Evolutionary conservation across 2,113 vertebrate species (phyloP).

Genomic region (Dryoscopus gambensis): DNA sequence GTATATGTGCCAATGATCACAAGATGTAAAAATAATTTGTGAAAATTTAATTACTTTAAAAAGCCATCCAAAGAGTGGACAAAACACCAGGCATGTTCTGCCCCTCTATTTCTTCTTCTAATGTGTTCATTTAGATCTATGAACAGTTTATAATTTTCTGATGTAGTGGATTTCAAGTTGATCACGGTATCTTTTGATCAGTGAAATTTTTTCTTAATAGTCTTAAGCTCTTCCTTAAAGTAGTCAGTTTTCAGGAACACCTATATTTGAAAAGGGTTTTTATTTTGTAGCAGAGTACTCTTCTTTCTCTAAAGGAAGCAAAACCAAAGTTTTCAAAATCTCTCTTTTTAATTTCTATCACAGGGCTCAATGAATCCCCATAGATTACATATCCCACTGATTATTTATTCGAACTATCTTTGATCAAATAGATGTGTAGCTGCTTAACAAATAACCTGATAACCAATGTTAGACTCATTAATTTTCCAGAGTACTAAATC

Average conservation of each 20-base stretch:
- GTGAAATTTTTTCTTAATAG: not conserved
- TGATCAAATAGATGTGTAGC: not conserved
- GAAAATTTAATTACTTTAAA: not conserved
- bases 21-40: not conserved
- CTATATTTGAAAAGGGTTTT: not conserved
- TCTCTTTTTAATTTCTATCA: not conserved
- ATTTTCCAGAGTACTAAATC: not conserved
- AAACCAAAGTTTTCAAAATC: not conserved
- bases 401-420: not conserved
- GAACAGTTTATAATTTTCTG: not conserved
- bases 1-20: not conserved
- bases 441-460: not conserved
- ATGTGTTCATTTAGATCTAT: not conserved
- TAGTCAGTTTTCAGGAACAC: not conserved
- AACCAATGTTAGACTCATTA: not conserved
- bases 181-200: not conserved
- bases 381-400: not conserved
- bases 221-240: not conserved
- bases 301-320: not conserved
- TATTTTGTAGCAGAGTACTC: not conserved
- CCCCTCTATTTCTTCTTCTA: not conserved
- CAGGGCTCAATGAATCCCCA: not conserved
- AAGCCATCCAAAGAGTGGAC: not conserved
- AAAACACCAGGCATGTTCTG: not conserved
- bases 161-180: not conserved